Evolutionary conservation across 2,888 invertebrate genomes (phyloP).

Genomic region (Netelia virgata): DNA sequence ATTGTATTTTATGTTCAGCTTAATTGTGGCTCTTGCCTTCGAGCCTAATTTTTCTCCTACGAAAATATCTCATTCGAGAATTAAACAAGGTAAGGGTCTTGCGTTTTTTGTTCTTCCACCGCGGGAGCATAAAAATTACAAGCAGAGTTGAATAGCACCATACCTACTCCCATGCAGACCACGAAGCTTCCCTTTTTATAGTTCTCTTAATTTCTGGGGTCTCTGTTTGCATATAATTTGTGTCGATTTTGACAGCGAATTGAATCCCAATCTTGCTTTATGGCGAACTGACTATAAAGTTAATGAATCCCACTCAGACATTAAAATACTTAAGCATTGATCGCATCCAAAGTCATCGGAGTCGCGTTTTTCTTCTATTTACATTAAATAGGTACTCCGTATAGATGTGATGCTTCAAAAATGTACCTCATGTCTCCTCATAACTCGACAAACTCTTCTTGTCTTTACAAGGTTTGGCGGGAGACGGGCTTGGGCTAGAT

Average conservation of each 20-base stretch:
- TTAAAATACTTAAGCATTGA: neutral
- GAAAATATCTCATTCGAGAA: neutral
- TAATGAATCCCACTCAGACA: neutral
- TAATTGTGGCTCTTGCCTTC: constrained; percentile 18
- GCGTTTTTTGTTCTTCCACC: neutral
- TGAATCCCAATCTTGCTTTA: too few relatives aligned
- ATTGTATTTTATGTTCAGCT: constrained; percentile 42
- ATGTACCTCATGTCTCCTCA: constrained; percentile 4
- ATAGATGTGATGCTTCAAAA: neutral
- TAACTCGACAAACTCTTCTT: constrained; percentile 35
- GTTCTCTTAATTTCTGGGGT: neutral
- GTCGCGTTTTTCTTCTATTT: too few relatives aligned
- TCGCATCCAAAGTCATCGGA: too few relatives aligned
- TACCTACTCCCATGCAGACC: neutral
- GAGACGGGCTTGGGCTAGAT: constrained; percentile 37
- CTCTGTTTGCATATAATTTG: neutral
- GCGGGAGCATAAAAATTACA: constrained; percentile 14
- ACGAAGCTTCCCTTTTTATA: neutral
- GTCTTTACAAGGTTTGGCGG: constrained; percentile 4
- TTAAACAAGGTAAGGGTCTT: constrained; percentile 10
- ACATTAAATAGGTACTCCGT: too few relatives aligned
- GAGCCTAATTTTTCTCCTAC: constrained; percentile 7
- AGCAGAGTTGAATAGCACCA: neutral
- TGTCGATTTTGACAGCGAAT: neutral
- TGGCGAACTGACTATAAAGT: too few relatives aligned